These are phyloP conservation scores for Heliconius eleuchia DNA, from an alignment of 1,140 invertebrate species.

Conservation along the genomic window DNA sequence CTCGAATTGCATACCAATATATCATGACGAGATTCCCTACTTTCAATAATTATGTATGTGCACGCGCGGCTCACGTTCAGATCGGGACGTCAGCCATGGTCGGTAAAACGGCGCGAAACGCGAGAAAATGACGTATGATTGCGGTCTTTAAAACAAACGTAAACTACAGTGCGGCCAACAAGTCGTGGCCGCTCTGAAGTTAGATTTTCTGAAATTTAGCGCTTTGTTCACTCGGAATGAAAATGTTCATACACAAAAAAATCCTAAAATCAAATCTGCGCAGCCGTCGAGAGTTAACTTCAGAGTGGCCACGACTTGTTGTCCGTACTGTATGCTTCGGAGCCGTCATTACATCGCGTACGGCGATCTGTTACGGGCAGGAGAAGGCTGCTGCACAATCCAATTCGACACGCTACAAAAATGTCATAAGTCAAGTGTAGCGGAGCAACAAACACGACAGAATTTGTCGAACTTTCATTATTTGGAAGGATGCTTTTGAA, in stretches of 20 bases:
- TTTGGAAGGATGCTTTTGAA: constrained; percentile 29
- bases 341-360: constrained; percentile 52
- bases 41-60: constrained; percentile 56
- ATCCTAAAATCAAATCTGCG: no score
- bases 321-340: constrained; percentile 27
- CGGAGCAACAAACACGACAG: constrained; percentile 34
- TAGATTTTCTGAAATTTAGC: no score
- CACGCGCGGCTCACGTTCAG: constrained; percentile 36
- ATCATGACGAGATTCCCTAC: constrained; percentile 52
- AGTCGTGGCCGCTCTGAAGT: no score
- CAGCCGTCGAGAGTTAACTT: no score
- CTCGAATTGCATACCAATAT: constrained; percentile 39
- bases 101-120: constrained; percentile 64
- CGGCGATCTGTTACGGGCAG: constrained; percentile 43
- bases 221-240: no score
- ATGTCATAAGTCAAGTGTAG: constrained; percentile 46
- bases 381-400: constrained; percentile 45
- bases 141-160: constrained; percentile 69
- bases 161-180: constrained; percentile 33
- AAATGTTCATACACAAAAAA: no score
- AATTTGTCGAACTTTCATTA: constrained; percentile 30
- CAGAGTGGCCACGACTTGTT: no score
- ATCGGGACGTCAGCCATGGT: constrained; percentile 38
- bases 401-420: constrained; percentile 38
- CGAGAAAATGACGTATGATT: constrained; percentile 73